Conservation (phyloP, 2,888 invertebrate genomes). For the Drosophila emarginata region DNA sequence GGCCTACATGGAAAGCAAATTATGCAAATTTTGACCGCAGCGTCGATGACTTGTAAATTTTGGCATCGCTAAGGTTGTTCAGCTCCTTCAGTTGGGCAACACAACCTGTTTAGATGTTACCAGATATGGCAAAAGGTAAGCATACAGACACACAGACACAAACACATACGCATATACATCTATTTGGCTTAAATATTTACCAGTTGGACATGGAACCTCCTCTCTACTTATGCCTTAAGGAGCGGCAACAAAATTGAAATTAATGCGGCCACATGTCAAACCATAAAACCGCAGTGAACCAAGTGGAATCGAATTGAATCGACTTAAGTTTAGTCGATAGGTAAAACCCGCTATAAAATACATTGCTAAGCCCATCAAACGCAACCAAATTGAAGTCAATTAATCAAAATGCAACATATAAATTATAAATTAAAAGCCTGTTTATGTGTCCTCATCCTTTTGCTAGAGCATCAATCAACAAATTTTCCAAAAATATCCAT, state of each 20-base stretch:
- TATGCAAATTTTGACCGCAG: constrained; percentile 70
- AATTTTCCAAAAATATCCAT: constrained; percentile 14
- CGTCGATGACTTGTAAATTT: constrained; percentile 78
- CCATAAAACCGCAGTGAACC: constrained; percentile 53
- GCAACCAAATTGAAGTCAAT: constrained; percentile 68
- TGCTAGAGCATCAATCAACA: constrained; percentile 61
- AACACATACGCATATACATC: constrained; percentile 27
- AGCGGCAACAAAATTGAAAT: constrained; percentile 41
- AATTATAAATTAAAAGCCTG: constrained; percentile 73
- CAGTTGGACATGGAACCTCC: constrained; percentile 11
- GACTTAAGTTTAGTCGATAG: neutral
- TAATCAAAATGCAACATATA: constrained; percentile 71
- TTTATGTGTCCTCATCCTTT: constrained; percentile 29
- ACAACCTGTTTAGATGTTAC: constrained; percentile 56
- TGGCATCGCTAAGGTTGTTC: constrained; percentile 27
- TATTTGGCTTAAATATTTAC: constrained; percentile 65
- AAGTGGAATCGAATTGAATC: neutral
- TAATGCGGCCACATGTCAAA: constrained; percentile 69
- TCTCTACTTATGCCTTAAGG: constrained; percentile 35
- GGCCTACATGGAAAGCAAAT: constrained; percentile 72
- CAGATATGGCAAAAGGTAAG: constrained; percentile 63
- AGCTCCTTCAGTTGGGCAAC: constrained; percentile 10
- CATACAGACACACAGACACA: constrained; percentile 23
- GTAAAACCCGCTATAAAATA: no score
- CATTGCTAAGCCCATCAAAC: constrained; percentile 23